Conservation (phyloP, 2,113 vertebrate genomes). For the Ptilonorhynchus violaceus region DNA sequence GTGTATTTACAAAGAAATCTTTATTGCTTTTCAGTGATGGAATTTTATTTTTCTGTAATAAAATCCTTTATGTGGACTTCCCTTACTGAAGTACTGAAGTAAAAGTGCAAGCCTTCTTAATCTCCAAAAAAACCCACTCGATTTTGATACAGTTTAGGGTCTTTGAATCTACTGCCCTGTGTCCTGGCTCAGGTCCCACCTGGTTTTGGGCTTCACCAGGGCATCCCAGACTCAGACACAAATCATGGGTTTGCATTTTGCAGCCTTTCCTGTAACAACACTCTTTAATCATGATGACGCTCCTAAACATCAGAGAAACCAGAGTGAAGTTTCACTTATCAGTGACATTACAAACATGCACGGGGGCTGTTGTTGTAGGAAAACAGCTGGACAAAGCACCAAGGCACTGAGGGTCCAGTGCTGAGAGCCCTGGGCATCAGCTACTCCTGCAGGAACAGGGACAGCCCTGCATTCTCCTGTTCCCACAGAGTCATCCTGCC, state of each 20-base stretch:
- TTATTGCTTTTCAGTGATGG: slow-evolving; percentile 6
- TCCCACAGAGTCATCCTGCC: fast-evolving
- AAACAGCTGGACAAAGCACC: fast-evolving
- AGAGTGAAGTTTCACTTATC: background rate
- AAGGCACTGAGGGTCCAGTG: background rate
- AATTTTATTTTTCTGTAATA: slow-evolving; percentile 16
- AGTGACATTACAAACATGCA: background rate
- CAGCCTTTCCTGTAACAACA: background rate
- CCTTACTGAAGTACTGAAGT: background rate
- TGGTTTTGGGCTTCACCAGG: background rate
- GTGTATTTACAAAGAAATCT: slow-evolving; percentile 13
- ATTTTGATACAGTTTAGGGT: background rate
- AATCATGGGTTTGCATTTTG: background rate
- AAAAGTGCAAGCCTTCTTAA: background rate
- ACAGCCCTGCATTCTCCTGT: background rate
- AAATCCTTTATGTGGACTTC: background rate
- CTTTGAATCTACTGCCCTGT: background rate
- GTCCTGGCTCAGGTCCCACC: background rate
- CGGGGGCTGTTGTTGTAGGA: background rate
- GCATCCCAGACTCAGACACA: background rate
- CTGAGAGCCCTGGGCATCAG: background rate
- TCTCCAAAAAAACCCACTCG: background rate
- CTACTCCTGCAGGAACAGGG: background rate
- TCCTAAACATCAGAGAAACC: background rate
- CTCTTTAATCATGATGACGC: background rate